phyloP scores from a whole-genome alignment of 2,797 vertebrate species.

The Hozukius guyotensis region DNA sequence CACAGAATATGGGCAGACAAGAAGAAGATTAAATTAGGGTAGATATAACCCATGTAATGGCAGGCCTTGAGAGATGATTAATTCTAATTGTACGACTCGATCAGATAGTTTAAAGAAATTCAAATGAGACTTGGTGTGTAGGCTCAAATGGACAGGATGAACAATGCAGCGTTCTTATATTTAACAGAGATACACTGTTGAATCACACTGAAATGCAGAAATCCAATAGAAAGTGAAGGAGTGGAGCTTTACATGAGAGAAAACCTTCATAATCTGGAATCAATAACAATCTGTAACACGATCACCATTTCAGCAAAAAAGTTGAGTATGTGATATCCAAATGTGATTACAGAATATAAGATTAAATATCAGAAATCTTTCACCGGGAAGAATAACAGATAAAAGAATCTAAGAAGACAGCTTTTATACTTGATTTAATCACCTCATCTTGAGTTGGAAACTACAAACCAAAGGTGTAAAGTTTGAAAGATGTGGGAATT shows the following conservation, averaged over 20 bases:
- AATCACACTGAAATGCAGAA: slow-evolving; percentile 16
- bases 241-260: not conserved
- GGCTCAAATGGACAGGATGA: slow-evolving; percentile 12
- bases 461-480: not conserved
- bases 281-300: not conserved
- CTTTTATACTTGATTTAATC: not conserved
- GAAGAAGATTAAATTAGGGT: slow-evolving; percentile 53
- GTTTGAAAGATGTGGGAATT: not conserved
- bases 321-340: not conserved
- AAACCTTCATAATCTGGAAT: slow-evolving; percentile 3
- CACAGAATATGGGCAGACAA: slow-evolving; percentile 21
- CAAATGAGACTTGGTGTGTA: slow-evolving; percentile 22
- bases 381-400: not conserved
- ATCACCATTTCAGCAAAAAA: not conserved
- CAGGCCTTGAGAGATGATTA: slow-evolving; percentile 50
- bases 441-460: not conserved
- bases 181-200: slow-evolving; percentile 4
- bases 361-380: not conserved
- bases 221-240: slow-evolving; percentile 14
- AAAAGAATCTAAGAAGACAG: not conserved
- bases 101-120: slow-evolving; percentile 49
- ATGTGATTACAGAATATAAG: not conserved
- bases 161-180: slow-evolving; percentile 28
- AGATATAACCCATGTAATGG: slow-evolving; percentile 43
- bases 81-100: slow-evolving; percentile 47